Evolutionary conservation across 2,888 invertebrate species (phyloP).

Genomic region (Sarcophaga carnaria): DNA sequence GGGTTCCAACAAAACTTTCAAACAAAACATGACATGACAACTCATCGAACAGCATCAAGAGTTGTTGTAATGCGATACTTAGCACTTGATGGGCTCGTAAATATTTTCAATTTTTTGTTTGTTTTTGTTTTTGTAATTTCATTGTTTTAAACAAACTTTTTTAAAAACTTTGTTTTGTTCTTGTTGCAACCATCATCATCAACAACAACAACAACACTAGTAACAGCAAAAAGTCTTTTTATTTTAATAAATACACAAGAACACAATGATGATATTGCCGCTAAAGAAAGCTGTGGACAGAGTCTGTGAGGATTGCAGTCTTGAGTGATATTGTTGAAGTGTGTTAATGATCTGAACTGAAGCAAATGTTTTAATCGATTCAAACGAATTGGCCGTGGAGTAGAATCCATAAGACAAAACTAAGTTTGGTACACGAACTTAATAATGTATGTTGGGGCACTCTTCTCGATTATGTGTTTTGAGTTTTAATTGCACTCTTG

Average conservation of each 20-base stretch:
- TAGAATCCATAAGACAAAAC: too few relatives aligned
- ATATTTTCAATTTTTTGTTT: conserved; percentile 73
- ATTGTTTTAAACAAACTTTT: conserved; percentile 73
- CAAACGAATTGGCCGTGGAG: too few relatives aligned
- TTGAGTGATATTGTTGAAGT: too few relatives aligned
- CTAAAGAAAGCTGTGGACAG: conserved; percentile 28
- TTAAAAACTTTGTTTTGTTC: neutral
- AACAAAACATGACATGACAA: conserved; percentile 80
- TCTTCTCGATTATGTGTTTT: too few relatives aligned
- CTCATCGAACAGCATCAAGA: conserved; percentile 80
- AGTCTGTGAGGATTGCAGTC: neutral
- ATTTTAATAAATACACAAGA: conserved; percentile 40
- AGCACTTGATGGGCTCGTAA: conserved; percentile 81
- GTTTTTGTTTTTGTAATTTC: conserved; percentile 55
- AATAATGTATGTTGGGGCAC: too few relatives aligned
- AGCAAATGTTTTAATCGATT: too few relatives aligned
- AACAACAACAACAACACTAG: conserved; percentile 32
- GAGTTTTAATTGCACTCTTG: too few relatives aligned
- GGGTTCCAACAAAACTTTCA: conserved; percentile 60
- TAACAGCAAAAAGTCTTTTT: conserved; percentile 21
- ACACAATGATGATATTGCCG: conserved; percentile 29
- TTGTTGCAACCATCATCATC: conserved; percentile 6
- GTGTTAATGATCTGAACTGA: too few relatives aligned
- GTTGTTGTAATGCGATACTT: conserved; percentile 81
- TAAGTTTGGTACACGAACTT: too few relatives aligned